A percentile compares a stretch with the other conserved stretches of the same genome.
These are phyloP conservation scores for Nysson spinosus DNA, from an alignment of 2,888 invertebrate species.

Conservation along the genomic window DNA sequence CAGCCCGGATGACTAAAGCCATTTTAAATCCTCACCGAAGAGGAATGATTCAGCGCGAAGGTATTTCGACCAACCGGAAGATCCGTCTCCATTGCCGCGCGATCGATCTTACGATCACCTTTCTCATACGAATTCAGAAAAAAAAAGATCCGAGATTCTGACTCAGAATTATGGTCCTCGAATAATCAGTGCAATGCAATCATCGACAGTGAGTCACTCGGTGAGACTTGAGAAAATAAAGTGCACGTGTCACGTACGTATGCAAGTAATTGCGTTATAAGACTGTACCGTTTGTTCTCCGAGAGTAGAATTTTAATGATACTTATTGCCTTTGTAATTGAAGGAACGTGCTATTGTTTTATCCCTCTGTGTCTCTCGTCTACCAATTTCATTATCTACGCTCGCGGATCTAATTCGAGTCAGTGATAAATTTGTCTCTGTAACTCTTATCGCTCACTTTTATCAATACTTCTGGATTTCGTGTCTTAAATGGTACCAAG, in stretches of 20 bases:
- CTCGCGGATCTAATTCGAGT: too few relatives aligned
- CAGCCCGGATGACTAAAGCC: constrained; percentile 41
- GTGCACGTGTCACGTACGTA: not conserved
- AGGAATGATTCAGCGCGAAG: constrained; percentile 62
- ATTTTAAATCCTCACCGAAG: constrained; percentile 21
- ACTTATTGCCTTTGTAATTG: too few relatives aligned
- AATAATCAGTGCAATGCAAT: not conserved
- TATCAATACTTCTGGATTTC: too few relatives aligned
- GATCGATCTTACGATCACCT: constrained; percentile 10
- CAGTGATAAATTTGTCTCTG: too few relatives aligned
- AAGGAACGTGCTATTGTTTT: too few relatives aligned
- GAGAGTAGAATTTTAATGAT: constrained; percentile 19
- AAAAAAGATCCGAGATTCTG: constrained; percentile 22
- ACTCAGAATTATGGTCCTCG: constrained; percentile 41
- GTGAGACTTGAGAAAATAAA: too few relatives aligned
- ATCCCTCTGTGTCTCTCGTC: too few relatives aligned
- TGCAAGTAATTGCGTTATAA: constrained; percentile 8
- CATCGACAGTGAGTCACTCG: constrained; percentile 33
- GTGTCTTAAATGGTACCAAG: too few relatives aligned
- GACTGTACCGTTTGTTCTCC: constrained; percentile 1
- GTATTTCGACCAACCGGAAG: constrained; percentile 61
- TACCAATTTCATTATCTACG: too few relatives aligned
- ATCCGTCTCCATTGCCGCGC: constrained; percentile 5
- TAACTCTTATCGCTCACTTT: too few relatives aligned
- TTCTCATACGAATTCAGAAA: constrained; percentile 44